These are phyloP conservation scores for Ophioderma brevispina DNA, from an alignment of 35 echinoderm and acorn worm species.

Conservation along the genomic window DNA sequence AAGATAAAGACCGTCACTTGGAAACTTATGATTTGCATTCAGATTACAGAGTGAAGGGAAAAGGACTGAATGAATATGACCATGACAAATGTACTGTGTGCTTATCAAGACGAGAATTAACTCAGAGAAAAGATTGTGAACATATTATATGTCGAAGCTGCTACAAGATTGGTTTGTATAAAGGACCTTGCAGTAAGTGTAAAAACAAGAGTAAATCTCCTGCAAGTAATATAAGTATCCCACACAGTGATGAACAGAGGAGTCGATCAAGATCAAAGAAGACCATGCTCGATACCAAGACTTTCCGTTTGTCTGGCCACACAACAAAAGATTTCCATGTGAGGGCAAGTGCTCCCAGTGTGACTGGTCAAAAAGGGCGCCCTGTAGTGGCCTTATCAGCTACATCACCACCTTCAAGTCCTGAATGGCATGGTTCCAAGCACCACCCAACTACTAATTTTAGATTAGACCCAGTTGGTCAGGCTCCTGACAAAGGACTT, in stretches of 20 bases:
- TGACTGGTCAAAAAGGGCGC: background rate
- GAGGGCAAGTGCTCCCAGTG: background rate
- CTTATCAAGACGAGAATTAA: background rate
- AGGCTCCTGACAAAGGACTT: background rate
- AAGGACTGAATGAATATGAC: background rate
- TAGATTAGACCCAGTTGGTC: background rate
- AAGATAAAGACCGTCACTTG: background rate
- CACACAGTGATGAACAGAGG: background rate
- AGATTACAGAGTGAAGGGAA: background rate
- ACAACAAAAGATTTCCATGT: background rate
- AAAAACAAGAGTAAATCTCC: background rate
- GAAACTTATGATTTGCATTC: background rate
- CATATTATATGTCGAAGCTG: conserved; percentile 32
- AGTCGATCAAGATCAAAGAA: background rate
- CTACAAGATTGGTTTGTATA: background rate
- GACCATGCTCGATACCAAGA: background rate
- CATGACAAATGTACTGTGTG: conserved; percentile 20
- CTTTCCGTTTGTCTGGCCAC: background rate
- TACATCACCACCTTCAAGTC: background rate
- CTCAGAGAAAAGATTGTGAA: conserved; percentile 22
- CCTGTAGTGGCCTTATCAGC: background rate
- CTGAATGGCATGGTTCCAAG: background rate
- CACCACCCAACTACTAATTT: background rate
- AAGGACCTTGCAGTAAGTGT: conserved; percentile 4
- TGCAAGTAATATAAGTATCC: background rate